Evolutionary conservation across 2,113 vertebrate genomes (phyloP).

Genomic region (Nerophis ophidion): DNA sequence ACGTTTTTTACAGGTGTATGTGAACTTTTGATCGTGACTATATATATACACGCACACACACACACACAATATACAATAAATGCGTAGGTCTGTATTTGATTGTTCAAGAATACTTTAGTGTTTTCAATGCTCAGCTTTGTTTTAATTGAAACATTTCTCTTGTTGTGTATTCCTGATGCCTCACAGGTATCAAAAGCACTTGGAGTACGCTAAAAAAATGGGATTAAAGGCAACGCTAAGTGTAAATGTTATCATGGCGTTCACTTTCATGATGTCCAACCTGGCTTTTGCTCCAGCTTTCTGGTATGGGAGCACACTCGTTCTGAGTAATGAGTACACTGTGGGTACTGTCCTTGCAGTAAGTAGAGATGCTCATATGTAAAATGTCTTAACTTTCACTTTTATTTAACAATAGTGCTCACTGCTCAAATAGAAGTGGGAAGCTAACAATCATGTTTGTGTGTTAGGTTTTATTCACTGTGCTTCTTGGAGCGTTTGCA

Average conservation of each 20-base stretch:
- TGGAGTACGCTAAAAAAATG: slow-evolving; percentile 83
- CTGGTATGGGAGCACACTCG: slow-evolving; percentile 89
- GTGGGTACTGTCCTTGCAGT: slow-evolving; percentile 85
- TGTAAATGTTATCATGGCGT: slow-evolving; percentile 82
- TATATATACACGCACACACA: too few relatives aligned
- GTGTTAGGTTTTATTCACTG: slow-evolving; percentile 82
- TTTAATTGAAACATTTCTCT: too few relatives aligned
- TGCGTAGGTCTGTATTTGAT: too few relatives aligned
- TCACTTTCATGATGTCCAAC: slow-evolving; percentile 86
- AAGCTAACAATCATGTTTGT: slow-evolving; percentile 11
- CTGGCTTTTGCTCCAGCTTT: slow-evolving; percentile 88
- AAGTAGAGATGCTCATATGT: slow-evolving; percentile 55
- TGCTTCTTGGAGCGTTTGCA: slow-evolving; percentile 83
- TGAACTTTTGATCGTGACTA: too few relatives aligned
- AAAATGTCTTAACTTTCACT: neutral
- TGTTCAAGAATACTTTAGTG: too few relatives aligned
- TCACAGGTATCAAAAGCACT: slow-evolving; percentile 83
- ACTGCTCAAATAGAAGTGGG: neutral
- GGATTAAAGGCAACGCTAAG: slow-evolving; percentile 86
- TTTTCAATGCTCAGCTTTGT: too few relatives aligned
- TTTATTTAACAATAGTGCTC: neutral
- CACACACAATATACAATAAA: too few relatives aligned
- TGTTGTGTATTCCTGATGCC: too few relatives aligned
- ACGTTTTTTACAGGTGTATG: too few relatives aligned
- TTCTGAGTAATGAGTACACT: slow-evolving; percentile 73